Conservation (phyloP, 2,113 vertebrate genomes). For the Callipepla californica region DNA sequence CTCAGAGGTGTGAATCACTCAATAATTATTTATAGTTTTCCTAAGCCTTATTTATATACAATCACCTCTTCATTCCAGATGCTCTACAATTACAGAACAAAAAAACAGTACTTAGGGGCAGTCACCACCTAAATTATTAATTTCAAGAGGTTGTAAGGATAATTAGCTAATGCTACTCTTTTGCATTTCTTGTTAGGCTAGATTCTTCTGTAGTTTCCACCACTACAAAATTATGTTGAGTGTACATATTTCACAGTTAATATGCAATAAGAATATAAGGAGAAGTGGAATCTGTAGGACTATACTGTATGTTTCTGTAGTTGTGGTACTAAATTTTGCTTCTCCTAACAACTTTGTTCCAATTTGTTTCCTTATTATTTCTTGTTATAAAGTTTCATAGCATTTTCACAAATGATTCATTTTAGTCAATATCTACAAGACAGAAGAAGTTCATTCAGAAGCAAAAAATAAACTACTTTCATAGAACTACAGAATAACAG, state of each 20-base stretch:
- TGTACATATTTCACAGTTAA: not conserved
- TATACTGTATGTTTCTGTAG: not conserved
- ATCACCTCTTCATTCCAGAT: not conserved
- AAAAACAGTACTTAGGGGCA: not conserved
- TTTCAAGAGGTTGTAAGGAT: not conserved
- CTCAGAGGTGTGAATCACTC: not conserved
- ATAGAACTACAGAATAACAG: no score
- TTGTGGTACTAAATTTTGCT: not conserved
- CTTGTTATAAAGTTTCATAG: not conserved
- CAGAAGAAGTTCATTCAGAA: not conserved
- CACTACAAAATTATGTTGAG: not conserved
- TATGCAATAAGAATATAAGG: not conserved
- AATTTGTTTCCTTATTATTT: not conserved
- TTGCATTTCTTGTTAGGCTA: not conserved
- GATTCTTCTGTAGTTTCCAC: not conserved
- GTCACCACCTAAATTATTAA: not conserved
- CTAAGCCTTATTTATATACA: not conserved
- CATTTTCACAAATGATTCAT: not conserved
- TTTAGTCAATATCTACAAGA: not conserved
- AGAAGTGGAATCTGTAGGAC: not conserved
- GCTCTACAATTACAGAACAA: not conserved
- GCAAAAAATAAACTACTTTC: not conserved
- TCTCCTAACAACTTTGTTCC: not conserved
- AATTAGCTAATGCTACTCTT: not conserved
- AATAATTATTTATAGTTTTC: not conserved